Base-by-base conservation (phyloP, 2,888 invertebrate genomes). In the Cataglyphis albicans region DNA sequence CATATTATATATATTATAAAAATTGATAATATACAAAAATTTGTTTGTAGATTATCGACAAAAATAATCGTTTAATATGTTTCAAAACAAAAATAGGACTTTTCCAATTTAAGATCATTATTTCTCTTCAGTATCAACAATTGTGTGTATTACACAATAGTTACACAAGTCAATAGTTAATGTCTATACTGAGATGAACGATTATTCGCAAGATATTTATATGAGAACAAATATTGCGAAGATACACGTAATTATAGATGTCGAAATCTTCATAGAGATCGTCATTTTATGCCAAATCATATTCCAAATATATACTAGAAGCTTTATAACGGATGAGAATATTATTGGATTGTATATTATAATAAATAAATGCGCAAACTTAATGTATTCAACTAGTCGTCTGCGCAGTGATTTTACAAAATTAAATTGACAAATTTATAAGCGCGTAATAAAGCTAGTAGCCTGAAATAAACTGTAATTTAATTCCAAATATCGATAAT, bases 261-360 rank as follows among this genome's bases (percentile, higher is more conserved):
- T 35, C 44, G 59, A 70, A 80, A 80, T 61, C 32, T 18, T 78
- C 78, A 9, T 67, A 44, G 48, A 76, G 76, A 68, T 52, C 48
- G 18, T 48, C 18, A 48, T 76, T 76, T 57, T 55, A 10, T 67
- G 68, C 57, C 44, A n/a, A n/a, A n/a, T 41, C 21, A 44, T 68
- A 68, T 68, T 78, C 41, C n/a, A 64, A 57, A 78, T 68, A 59
- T 59, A 48, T 18, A 25, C 12, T 44, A 21, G 35, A 35, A 59
- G 44, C 12, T 29, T 59, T 21, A n/a, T 25, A 59, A 52, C 1
- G 65, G 6, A 65, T n/a, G 35, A n/a, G 9, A 29, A 52, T 7
- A 48, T 48, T 18, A 29, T 6, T 5, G 12, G 15, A 21, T 78
- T 78, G 41, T 35, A 44, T 21, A 44, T 21, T 67, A 78, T 29